phyloP scores from a whole-genome alignment of 2,113 vertebrate species.

The Tupaia chinensis region DNA sequence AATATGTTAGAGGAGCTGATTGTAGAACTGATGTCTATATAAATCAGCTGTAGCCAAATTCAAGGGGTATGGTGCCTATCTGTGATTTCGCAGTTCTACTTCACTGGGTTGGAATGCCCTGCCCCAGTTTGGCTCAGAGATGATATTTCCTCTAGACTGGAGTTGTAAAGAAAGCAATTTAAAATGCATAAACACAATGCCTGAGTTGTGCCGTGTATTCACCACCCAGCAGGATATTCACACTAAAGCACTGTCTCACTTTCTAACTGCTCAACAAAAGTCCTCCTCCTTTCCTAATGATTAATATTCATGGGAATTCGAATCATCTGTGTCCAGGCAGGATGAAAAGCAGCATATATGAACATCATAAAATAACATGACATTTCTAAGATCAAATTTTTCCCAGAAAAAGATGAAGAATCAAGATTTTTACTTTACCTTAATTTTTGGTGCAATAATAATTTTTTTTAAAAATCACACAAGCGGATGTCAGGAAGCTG shows the following conservation, averaged over 20 bases:
- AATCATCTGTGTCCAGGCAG: not conserved
- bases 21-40: slow-evolving; percentile 31
- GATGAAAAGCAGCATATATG: slow-evolving; percentile 43
- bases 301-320: slow-evolving; percentile 40
- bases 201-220: not conserved
- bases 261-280: slow-evolving; percentile 29
- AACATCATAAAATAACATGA: not conserved
- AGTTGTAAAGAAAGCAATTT: slow-evolving; percentile 72
- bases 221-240: slow-evolving; percentile 43
- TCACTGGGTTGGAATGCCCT: slow-evolving; percentile 17
- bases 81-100: slow-evolving; percentile 38
- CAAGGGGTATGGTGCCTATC: not conserved
- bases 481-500: not conserved
- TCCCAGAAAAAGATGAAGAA: slow-evolving; percentile 13
- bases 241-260: not conserved
- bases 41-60: not conserved
- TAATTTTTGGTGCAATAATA: not conserved
- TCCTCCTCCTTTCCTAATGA: not conserved
- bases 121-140: slow-evolving; percentile 47
- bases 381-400: slow-evolving; percentile 11
- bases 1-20: not conserved
- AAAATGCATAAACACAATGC: slow-evolving; percentile 63
- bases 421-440: not conserved
- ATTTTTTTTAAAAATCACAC: not conserved
- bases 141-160: slow-evolving; percentile 64